phyloP scores from a whole-genome alignment of 1,140 invertebrate species.

The Sweltsa coloradensis region DNA sequence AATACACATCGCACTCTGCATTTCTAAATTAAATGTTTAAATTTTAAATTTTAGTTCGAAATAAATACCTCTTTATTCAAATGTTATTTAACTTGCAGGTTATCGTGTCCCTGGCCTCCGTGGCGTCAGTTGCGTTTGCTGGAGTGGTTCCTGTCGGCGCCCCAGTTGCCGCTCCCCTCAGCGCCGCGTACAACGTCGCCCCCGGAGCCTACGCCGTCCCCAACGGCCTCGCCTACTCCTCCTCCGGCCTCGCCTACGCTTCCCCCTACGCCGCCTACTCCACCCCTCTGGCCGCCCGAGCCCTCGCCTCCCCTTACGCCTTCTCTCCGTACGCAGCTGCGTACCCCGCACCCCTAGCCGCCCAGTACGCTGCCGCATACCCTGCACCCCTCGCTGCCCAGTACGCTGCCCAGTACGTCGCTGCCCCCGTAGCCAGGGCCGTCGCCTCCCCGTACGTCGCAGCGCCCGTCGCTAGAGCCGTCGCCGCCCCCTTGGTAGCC shows the following conservation, averaged over 20 bases:
- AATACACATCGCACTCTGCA: too few relatives aligned
- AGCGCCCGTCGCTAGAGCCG: neutral
- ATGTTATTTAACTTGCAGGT: neutral
- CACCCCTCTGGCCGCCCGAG: constrained; percentile 16
- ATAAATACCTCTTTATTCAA: neutral
- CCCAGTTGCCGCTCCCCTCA: constrained; percentile 5
- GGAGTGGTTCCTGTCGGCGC: constrained; percentile 8
- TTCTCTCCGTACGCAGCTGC: constrained; percentile 23
- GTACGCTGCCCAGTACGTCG: constrained; percentile 13
- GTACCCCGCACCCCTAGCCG: constrained; percentile 19
- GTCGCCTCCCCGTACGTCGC: constrained; percentile 7
- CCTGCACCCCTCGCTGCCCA: constrained; percentile 6
- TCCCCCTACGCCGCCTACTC: constrained; percentile 20
- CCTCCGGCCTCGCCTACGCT: constrained; percentile 15
- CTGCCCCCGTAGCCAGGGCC: constrained; percentile 12
- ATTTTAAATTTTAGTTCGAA: too few relatives aligned
- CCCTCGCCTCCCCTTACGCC: constrained; percentile 11
- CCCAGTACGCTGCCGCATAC: constrained; percentile 41
- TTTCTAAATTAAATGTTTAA: too few relatives aligned
- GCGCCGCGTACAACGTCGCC: constrained; percentile 11
- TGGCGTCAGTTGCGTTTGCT: constrained; percentile 10
- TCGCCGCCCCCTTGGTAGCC: constrained; percentile 2
- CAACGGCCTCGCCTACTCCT: constrained; percentile 14
- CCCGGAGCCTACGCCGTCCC: constrained; percentile 22
- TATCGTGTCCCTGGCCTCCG: constrained; percentile 9